Percentiles rank a stretch among this genome's conserved stretches.
These are phyloP conservation scores for Gonioctena quinquepunctata DNA, from an alignment of 1,140 invertebrate genomes.

Conservation along the genomic window DNA sequence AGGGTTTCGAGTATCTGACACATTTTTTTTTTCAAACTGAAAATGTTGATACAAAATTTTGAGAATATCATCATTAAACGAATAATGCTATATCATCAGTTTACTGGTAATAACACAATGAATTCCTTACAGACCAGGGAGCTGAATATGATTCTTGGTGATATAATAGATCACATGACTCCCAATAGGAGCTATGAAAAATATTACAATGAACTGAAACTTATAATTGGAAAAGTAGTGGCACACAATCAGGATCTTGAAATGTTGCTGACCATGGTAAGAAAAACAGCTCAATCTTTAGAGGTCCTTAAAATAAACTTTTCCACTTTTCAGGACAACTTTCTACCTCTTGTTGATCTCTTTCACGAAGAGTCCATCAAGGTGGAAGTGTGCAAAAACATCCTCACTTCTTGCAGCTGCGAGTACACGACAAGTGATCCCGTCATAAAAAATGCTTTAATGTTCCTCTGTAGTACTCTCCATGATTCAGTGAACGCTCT, in stretches of 20 bases:
- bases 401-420: constrained; percentile 71
- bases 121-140: constrained; percentile 70
- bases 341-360: constrained; percentile 86
- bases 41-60: too few relatives aligned
- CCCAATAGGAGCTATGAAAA: constrained; percentile 73
- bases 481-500: constrained; percentile 92
- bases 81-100: too few relatives aligned
- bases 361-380: constrained; percentile 83
- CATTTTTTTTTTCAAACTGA: too few relatives aligned
- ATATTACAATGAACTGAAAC: constrained; percentile 76
- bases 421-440: constrained; percentile 70
- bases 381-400: constrained; percentile 82
- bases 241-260: constrained; percentile 74
- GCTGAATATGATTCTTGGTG: constrained; percentile 81
- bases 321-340: constrained; percentile 73
- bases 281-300: not conserved
- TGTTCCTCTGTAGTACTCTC: constrained; percentile 84
- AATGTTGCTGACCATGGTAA: constrained; percentile 76
- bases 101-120: too few relatives aligned
- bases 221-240: constrained; percentile 77
- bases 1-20: too few relatives aligned
- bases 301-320: too few relatives aligned
- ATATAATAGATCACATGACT: constrained; percentile 80
- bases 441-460: constrained; percentile 82
- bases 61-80: too few relatives aligned